Percentiles rank a stretch among this genome's conserved stretches.
Conservation (phyloP, 2,113 vertebrate species). For the Heloderma charlesbogerti region DNA sequence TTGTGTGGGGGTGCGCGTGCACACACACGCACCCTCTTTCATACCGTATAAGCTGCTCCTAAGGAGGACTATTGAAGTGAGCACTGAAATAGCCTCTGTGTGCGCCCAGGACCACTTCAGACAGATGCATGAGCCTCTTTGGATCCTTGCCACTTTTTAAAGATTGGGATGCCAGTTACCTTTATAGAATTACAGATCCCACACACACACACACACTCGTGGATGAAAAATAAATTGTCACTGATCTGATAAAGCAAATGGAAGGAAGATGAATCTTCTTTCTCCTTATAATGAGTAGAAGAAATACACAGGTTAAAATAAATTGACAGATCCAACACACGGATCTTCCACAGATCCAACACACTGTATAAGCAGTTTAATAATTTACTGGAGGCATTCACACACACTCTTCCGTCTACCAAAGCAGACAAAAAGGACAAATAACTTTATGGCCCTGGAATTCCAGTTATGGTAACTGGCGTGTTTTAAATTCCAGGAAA, state of each 20-base stretch:
- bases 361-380: conserved; percentile 5
- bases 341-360: background rate
- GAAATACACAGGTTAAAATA: background rate
- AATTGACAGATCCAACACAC: background rate
- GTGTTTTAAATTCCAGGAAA: conserved; percentile 74
- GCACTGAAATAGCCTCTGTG: background rate
- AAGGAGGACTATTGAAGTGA: background rate
- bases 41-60: too few relatives aligned
- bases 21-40: background rate
- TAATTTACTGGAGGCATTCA: background rate
- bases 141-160: background rate
- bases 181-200: background rate
- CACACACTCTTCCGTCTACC: conserved; percentile 34
- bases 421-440: conserved; percentile 20
- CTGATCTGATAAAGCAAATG: background rate
- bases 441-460: conserved; percentile 45
- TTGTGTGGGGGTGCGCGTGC: background rate
- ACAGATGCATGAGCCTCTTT: background rate
- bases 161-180: background rate
- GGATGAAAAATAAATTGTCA: background rate
- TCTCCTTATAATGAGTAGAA: background rate
- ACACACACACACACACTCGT: too few relatives aligned
- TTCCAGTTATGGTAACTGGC: conserved; percentile 66
- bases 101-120: background rate
- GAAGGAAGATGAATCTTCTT: background rate